Base-by-base conservation (phyloP, 1,140 invertebrate genomes). In the Lycorma delicatula region DNA sequence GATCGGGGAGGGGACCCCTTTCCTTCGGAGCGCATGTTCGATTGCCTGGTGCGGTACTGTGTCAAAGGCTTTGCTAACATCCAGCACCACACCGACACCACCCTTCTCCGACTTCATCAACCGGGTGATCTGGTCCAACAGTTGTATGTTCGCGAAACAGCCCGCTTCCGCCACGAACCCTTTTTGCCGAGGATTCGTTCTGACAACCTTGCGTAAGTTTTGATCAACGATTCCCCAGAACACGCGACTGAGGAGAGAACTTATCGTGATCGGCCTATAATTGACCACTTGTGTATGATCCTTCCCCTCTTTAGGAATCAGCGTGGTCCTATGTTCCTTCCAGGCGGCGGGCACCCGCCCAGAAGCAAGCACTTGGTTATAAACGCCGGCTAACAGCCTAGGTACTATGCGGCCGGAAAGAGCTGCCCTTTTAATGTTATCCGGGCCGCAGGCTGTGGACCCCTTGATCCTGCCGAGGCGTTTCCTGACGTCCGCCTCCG, bases 21-120 rank as follows among this genome's bases (percentile, higher is more conserved):
- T 22, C 2, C 52, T 26, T 1, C 20, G 29, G 0, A 74, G 54
- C 0, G 60, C 60, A 0, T 50, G 23, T 1, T 53, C 0, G 0
- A 70, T 56, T 1, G 69, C 54, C 0, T 54, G 11, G 27, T 69
- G 68, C 0, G 64, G 56, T 0, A 74, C 67, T 0, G 68, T 63
- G 27, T 73, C 71, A 48, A 75, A 75, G 0, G 69, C 67, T 22
- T 66, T 66, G n/a, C 48, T 46, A 0, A 66, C 25, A 25, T 70
- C 70, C 9, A 70, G 20, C n/a, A 59, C 62, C 28, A 63, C 62
- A 23, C 59, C 60, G 36, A 66, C 54, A 44, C 54, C 49, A 16
- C 25, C 52, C 2, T 18, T 26, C 5, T 31, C 34, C 5, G 26
- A n/a, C 50, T 65, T 62, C 0, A 64, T 27, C 56, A 62, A 7